Evolutionary conservation across 2,888 invertebrate genomes (phyloP).

Genomic region (Hirtodrosophila cameraria): DNA sequence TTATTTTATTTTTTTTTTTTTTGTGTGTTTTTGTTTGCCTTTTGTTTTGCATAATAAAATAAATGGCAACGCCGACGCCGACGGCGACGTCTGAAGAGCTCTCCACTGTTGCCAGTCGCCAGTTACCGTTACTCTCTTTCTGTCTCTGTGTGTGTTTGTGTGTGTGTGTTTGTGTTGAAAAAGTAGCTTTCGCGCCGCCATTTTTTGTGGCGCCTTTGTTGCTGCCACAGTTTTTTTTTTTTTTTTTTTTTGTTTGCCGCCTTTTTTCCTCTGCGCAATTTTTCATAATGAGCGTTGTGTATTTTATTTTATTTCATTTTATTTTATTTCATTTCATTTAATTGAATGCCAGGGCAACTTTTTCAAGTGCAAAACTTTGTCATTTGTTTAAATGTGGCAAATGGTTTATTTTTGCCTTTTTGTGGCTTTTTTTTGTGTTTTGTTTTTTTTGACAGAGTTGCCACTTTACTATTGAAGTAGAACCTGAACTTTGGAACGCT

Average conservation of each 20-base stretch:
- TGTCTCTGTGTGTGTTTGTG: slow-evolving; percentile 24
- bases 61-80: slow-evolving; percentile 74
- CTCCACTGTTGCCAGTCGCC: slow-evolving; percentile 69
- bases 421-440: slow-evolving; percentile 26
- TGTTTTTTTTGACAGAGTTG: slow-evolving; percentile 20
- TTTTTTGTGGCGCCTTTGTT: slow-evolving; percentile 82
- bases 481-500: not conserved
- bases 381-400: slow-evolving; percentile 80
- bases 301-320: slow-evolving; percentile 23
- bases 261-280: slow-evolving; percentile 66
- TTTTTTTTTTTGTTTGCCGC: slow-evolving; percentile 45
- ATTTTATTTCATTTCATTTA: slow-evolving; percentile 52
- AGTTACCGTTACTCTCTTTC: slow-evolving; percentile 47
- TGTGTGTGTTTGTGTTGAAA: slow-evolving; percentile 52
- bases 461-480: slow-evolving; percentile 11
- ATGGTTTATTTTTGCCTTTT: slow-evolving; percentile 44
- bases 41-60: slow-evolving; percentile 75
- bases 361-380: slow-evolving; percentile 82
- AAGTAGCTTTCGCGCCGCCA: slow-evolving; percentile 83
- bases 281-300: slow-evolving; percentile 74
- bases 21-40: slow-evolving; percentile 51
- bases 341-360: slow-evolving; percentile 54
- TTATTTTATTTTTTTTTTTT: slow-evolving; percentile 37
- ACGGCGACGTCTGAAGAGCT: slow-evolving; percentile 71
- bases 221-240: slow-evolving; percentile 68